Evolutionary conservation across 2,113 vertebrate species (phyloP), one percentile per base, ranked within the genome.

Genomic region (Archilochus colubris): DNA sequence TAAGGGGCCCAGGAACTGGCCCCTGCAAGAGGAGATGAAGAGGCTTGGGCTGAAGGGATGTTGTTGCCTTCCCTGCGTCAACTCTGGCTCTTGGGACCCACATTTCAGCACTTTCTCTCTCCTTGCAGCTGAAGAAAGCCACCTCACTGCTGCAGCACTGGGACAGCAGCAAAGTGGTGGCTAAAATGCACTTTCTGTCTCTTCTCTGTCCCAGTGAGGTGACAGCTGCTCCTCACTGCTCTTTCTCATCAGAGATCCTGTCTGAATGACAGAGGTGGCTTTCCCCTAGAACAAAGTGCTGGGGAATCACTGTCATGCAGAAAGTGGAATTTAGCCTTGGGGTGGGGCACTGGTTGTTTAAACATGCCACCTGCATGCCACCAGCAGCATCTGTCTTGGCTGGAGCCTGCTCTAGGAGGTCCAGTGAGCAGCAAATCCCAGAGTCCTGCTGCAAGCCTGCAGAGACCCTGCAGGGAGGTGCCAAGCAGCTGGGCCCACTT

Each of bases 371-470:
- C 44, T 44, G 2, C 14, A 31, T 46, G 48, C 23, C 14, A 61
- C 4, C 44, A 50, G 2, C 14, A 31, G 19, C 12, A 23, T 5
- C 55, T 66, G 31, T 6, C 22, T 30, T 28, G 22, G 46, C 25
- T 53, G 67, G 28, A 78, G 27, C 18, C 33, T 0, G 0, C 23
- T 63, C 15, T 61, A 13, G 0, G 2, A 24, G 4, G 10, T 12
- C 73, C 30, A 61, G 24, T 1, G 6, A 50, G n/a, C 2, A 1
- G 33, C 63, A 67, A 69, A 75, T 28, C 31, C 55, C 43, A 24
- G 21, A 0, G 1, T 76, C 40, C 16, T 66, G 38, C 38, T 0
- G 0, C 61, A 79, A 13, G 5, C 22, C 28, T 25, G 13, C 5
- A 48, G n/a, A 54, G 15, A 30, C 17, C 54, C 25, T 7, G 24